Evolutionary conservation across 2,888 invertebrate species (phyloP).

Genomic region (Lepetodrilus schrolli): DNA sequence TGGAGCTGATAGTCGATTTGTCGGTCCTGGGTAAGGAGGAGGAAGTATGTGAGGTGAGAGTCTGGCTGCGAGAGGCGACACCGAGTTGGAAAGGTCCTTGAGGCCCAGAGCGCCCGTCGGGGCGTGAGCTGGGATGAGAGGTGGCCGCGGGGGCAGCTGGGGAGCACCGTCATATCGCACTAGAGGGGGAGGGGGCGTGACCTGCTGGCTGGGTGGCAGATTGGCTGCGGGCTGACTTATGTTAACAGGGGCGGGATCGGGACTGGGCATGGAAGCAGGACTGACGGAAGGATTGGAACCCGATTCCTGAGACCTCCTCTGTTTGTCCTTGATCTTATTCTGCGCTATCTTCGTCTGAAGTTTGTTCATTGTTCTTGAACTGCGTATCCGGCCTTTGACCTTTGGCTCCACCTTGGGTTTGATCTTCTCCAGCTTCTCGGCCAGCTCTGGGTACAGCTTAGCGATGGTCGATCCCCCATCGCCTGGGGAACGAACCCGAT

Average conservation of each 20-base stretch:
- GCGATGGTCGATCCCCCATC: conserved; percentile 61
- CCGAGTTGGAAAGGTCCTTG: conserved; percentile 3
- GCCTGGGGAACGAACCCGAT: conserved; percentile 40
- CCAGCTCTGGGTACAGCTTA: conserved; percentile 72
- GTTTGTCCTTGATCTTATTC: conserved; percentile 75
- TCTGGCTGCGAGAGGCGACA: conserved; percentile 11
- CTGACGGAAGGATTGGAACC: conserved; percentile 27
- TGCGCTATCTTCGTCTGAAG: conserved; percentile 76
- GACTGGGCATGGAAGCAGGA: conserved; percentile 29
- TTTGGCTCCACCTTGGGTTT: conserved; percentile 60
- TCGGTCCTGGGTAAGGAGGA: conserved; percentile 44
- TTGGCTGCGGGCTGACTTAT: background rate
- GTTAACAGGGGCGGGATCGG: conserved; percentile 29
- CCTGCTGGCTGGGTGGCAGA: background rate
- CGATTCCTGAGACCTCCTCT: conserved; percentile 49
- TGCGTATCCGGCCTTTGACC: conserved; percentile 57
- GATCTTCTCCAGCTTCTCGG: conserved; percentile 70
- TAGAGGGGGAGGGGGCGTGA: background rate
- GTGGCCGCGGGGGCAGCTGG: background rate
- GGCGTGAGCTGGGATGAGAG: background rate
- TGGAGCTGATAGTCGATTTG: conserved; percentile 34
- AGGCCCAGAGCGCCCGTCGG: background rate
- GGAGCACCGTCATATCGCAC: background rate
- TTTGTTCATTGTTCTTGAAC: conserved; percentile 75
- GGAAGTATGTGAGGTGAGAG: conserved; percentile 38